Evolutionary conservation across 2,797 vertebrate species (phyloP), one percentile per base, ranked within the genome.

Genomic region (Anguilla marmorata): DNA sequence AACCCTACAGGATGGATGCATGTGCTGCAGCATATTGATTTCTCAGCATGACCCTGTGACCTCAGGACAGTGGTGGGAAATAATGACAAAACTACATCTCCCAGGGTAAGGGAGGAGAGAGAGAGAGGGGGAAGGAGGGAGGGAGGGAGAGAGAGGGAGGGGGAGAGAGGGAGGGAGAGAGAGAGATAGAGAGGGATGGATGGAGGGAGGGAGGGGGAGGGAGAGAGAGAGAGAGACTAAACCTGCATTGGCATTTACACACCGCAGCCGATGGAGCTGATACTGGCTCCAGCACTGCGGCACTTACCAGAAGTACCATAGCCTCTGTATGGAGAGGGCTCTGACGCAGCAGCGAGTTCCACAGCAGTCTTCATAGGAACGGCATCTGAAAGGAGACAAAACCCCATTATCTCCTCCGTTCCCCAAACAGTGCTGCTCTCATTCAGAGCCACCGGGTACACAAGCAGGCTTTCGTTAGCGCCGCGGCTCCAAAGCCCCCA

Each of bases 261-360:
- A n/a, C 74, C 2, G 41, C 19, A 19, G 76, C 27, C 72, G 16
- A 11, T 16, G 33, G 33, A 9, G 8, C 33, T 6, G 37, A 45
- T 14, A 19, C 24, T 58, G 9, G 56, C 19, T 50, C 27, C 27
- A 58, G 37, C 56, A 85, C 52, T 85, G 84, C 7, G 56, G 5
- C 30, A 54, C 97, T 94, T 96, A 99, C 98, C 98, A 99, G 93
- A 99, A 98, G 92, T 99, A 99, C 98, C 98, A 99, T 63, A 99
- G 96, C 91, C 97, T 95, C 95, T 99, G 98, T 91, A 99, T 97
- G 91, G 98, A 99, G n/a, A 99, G 96, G 1, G 98, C 98, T 89
- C 98, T 95, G 80, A 99, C 97, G 2, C 98, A 99, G 94, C 98
- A 99, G 92, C 98, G 96, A 41, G 98, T 98, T 66, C 98, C 98